phyloP scores from a whole-genome alignment of 1,140 invertebrate genomes.

The Drosophila parabipectinata region DNA sequence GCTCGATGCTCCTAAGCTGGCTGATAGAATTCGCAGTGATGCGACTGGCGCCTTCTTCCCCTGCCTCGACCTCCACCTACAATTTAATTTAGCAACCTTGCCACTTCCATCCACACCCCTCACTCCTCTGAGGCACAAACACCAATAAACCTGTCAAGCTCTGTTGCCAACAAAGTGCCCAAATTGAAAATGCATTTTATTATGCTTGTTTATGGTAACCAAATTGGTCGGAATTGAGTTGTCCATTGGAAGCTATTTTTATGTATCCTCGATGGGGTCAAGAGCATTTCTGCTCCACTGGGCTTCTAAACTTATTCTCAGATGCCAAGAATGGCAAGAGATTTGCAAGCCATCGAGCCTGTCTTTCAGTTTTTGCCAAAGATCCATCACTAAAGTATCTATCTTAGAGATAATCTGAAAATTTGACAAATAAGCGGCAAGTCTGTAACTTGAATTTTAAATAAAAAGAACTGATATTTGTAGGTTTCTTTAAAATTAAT shows the following conservation, averaged over 20 bases:
- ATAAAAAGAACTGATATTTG: not conserved
- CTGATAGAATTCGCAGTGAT: constrained; percentile 58
- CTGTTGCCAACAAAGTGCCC: constrained; percentile 16
- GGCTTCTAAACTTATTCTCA: not conserved
- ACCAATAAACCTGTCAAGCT: constrained; percentile 25
- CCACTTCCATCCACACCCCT: constrained; percentile 35
- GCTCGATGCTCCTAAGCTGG: constrained; percentile 33
- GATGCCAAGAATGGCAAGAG: not conserved
- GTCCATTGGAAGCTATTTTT: constrained; percentile 20
- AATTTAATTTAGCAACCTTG: constrained; percentile 69
- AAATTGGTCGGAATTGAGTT: constrained; percentile 31
- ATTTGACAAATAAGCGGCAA: constrained; percentile 26
- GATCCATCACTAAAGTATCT: not conserved
- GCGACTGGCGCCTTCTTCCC: constrained; percentile 7
- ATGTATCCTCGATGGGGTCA: constrained; percentile 33
- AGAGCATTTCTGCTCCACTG: constrained; percentile 8
- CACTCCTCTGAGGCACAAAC: not conserved
- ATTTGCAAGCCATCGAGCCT: not conserved
- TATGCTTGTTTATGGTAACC: constrained; percentile 32
- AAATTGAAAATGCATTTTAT: constrained; percentile 26
- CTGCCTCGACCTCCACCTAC: constrained; percentile 67
- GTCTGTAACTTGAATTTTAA: constrained; percentile 5
- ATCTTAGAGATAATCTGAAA: constrained; percentile 15
- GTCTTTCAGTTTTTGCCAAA: too few relatives aligned
- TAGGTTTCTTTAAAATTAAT: too few relatives aligned